Conservation (phyloP, 2,888 invertebrate species). For the Troides oblongomaculatus region DNA sequence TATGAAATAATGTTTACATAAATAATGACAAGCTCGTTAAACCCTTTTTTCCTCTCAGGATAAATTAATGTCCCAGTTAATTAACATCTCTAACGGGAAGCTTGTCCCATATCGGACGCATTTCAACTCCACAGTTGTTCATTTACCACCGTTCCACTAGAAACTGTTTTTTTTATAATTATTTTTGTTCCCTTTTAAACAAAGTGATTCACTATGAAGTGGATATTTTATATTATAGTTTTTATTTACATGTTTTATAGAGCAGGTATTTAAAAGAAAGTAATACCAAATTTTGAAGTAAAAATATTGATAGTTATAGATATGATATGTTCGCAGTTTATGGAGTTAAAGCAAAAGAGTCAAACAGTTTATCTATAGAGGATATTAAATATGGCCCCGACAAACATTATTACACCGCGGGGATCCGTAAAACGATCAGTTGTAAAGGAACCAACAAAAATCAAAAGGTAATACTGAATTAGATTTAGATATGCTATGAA, state of each 20-base stretch:
- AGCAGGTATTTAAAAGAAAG: slow-evolving; percentile 47
- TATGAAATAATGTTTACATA: neutral
- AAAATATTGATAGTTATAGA: neutral
- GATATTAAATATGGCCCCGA: slow-evolving; percentile 45
- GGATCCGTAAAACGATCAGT: slow-evolving; percentile 47
- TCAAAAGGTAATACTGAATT: slow-evolving; percentile 52
- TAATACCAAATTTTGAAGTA: neutral
- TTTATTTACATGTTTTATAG: slow-evolving; percentile 59
- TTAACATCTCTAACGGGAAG: slow-evolving; percentile 37
- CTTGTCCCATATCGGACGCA: slow-evolving; percentile 34
- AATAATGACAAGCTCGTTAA: neutral
- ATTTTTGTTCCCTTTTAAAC: neutral
- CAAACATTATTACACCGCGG: slow-evolving; percentile 45
- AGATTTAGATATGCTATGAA: neutral
- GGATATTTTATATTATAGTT: slow-evolving; percentile 57
- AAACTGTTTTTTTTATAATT: neutral
- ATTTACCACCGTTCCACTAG: slow-evolving; percentile 18
- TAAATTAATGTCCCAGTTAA: slow-evolving; percentile 44
- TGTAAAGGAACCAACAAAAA: slow-evolving; percentile 54
- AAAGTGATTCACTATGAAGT: slow-evolving; percentile 53
- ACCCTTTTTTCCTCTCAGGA: slow-evolving; percentile 30
- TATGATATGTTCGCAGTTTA: slow-evolving; percentile 16
- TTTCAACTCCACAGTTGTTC: slow-evolving; percentile 34
- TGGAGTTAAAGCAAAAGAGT: slow-evolving; percentile 31
- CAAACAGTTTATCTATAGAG: slow-evolving; percentile 45